phyloP scores from a whole-genome alignment of 2,797 vertebrate species.

The Enteromius treurensis region DNA sequence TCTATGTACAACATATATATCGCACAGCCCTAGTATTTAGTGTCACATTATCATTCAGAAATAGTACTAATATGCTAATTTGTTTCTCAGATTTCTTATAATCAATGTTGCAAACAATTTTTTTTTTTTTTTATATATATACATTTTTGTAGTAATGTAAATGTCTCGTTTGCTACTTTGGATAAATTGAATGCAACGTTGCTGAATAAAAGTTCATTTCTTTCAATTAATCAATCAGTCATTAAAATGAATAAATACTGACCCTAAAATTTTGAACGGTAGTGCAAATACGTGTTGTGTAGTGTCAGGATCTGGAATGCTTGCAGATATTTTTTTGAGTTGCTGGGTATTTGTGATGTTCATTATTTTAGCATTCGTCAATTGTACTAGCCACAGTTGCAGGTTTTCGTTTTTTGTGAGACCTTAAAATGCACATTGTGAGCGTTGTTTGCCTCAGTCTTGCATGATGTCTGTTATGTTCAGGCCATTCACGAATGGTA shows the following conservation, averaged over 20 bases:
- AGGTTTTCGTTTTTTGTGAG: conserved; percentile 6
- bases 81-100: conserved; percentile 6
- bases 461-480: conserved; percentile 6
- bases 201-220: neutral
- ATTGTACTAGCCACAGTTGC: neutral
- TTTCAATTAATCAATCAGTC: neutral
- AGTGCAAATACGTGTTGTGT: neutral
- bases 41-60: neutral
- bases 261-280: conserved; percentile 1
- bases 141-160: neutral
- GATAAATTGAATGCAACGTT: neutral
- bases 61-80: neutral
- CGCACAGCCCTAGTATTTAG: too few relatives aligned
- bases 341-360: neutral
- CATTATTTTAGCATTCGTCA: neutral
- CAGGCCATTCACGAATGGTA: conserved; percentile 21
- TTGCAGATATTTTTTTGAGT: neutral
- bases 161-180: neutral
- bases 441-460: neutral
- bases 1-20: too few relatives aligned
- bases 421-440: neutral
- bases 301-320: conserved; percentile 7
- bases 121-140: neutral
- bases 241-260: neutral
- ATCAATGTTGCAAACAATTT: neutral